phyloP scores from a whole-genome alignment of 2,888 invertebrate species.

The Melieria omissa region DNA sequence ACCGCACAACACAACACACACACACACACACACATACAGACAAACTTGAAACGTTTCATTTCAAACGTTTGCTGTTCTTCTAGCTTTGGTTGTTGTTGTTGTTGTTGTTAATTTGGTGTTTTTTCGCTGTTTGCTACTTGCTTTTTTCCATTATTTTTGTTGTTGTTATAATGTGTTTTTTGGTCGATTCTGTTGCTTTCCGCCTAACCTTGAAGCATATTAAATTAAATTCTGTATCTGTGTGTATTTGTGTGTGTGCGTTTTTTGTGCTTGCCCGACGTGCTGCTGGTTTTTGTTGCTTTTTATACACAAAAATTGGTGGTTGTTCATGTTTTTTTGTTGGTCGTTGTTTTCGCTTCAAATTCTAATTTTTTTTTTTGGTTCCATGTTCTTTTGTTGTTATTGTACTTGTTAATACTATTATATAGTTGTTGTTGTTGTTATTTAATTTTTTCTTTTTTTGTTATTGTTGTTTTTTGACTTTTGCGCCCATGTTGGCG shows the following conservation, averaged over 20 bases:
- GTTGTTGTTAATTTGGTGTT: conserved; percentile 23
- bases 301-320: neutral
- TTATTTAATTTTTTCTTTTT: neutral
- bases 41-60: neutral
- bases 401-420: too few species aligned
- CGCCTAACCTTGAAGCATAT: conserved; percentile 25
- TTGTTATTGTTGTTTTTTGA: neutral
- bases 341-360: conserved; percentile 6
- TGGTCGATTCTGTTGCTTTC: conserved; percentile 21
- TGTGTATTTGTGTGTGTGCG: conserved; percentile 9
- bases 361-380: conserved; percentile 1
- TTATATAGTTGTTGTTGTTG: neutral
- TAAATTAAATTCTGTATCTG: conserved; percentile 12
- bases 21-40: neutral
- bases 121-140: conserved; percentile 4
- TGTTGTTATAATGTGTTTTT: conserved; percentile 10
- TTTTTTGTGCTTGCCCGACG: neutral
- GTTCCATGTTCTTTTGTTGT: neutral
- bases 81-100: conserved; percentile 7
- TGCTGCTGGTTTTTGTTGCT: neutral
- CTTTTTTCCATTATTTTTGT: conserved; percentile 5
- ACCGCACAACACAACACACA: neutral
- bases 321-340: neutral
- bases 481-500: neutral
- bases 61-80: neutral